These are phyloP conservation scores for Cyphomyrus plagiostoma DNA, from an alignment of 2,113 vertebrate genomes.

Conservation along the genomic window DNA sequence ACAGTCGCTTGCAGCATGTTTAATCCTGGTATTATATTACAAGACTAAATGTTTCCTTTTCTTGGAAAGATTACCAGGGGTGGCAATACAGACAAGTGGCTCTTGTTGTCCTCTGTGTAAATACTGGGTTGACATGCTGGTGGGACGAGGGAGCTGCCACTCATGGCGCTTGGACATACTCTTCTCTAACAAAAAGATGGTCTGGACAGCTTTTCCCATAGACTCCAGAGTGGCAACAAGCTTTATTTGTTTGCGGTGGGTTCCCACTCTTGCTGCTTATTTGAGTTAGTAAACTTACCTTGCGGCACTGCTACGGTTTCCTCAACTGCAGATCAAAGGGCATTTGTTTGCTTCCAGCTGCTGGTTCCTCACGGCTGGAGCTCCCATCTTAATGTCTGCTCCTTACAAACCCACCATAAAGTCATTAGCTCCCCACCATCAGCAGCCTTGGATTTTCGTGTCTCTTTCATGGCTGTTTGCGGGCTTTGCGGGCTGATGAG, in stretches of 20 bases:
- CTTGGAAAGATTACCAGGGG: slow-evolving; percentile 18
- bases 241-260: slow-evolving; percentile 27
- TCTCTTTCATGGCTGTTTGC: not conserved
- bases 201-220: not conserved
- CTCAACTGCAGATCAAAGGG: not conserved
- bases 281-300: not conserved
- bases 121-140: slow-evolving; percentile 14
- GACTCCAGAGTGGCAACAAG: slow-evolving; percentile 33
- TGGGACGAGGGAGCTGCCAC: slow-evolving; percentile 28
- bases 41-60: slow-evolving; percentile 20
- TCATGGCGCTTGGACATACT: slow-evolving; percentile 9
- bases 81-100: not conserved
- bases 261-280: slow-evolving; percentile 23
- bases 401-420: not conserved
- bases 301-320: not conserved
- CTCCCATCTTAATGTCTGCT: not conserved
- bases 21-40: slow-evolving; percentile 38
- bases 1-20: slow-evolving; percentile 27
- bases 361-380: not conserved
- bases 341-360: not conserved
- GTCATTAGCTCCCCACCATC: not conserved
- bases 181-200: slow-evolving; percentile 13
- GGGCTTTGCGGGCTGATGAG: not conserved
- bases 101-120: slow-evolving; percentile 30
- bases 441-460: not conserved